Conservation (phyloP, 2,113 vertebrate genomes). For the Pteropus alecto region DNA sequence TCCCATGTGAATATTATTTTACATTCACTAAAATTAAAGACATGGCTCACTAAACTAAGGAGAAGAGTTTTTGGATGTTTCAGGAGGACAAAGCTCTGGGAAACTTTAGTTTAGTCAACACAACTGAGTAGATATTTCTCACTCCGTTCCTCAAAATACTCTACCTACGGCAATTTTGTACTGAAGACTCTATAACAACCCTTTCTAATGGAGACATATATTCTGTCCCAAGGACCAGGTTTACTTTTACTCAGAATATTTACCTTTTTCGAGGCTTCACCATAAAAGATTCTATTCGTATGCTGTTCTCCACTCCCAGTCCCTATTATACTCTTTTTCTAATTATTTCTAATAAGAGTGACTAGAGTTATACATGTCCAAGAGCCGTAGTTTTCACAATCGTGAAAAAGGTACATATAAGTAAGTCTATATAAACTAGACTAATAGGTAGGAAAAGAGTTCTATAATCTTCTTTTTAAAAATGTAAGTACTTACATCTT, state of each 20-base stretch:
- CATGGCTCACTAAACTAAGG: not conserved
- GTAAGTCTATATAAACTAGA: not conserved
- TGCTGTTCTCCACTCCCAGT: not conserved
- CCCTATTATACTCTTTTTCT: not conserved
- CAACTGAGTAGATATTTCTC: not conserved
- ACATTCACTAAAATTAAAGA: not conserved
- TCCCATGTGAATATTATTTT: not conserved
- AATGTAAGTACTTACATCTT: constrained; percentile 90
- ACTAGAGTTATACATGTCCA: not conserved
- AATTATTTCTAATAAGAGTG: not conserved
- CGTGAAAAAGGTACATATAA: not conserved
- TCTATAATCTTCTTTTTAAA: not conserved
- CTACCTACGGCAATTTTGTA: not conserved
- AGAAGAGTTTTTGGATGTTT: not conserved
- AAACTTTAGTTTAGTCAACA: not conserved
- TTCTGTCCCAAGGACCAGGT: not conserved
- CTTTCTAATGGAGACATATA: not conserved
- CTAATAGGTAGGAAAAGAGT: not conserved
- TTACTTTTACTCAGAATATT: not conserved
- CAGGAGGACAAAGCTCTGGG: not conserved
- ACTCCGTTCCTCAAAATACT: not conserved
- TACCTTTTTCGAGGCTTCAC: not conserved
- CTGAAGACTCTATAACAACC: not conserved
- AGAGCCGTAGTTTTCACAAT: not conserved
- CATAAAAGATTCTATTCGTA: not conserved